phyloP scores from a whole-genome alignment of 2,888 invertebrate species.

The Andricus curvator region DNA sequence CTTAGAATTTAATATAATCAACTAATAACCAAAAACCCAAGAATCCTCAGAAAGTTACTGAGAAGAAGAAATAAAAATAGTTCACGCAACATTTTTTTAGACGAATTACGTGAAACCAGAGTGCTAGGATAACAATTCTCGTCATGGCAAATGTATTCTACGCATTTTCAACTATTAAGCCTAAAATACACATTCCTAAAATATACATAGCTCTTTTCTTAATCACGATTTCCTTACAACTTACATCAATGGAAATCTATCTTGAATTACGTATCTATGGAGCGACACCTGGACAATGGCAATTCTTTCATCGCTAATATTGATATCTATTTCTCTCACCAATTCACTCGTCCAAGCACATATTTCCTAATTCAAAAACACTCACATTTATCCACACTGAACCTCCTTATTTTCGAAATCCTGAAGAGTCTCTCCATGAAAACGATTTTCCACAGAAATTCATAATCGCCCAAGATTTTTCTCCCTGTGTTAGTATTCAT shows the following conservation, averaged over 20 bases:
- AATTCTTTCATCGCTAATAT: conserved; percentile 27
- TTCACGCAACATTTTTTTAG: neutral
- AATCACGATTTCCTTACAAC: conserved; percentile 16
- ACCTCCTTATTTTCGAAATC: conserved; percentile 1
- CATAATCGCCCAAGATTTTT: neutral
- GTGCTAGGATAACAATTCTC: neutral
- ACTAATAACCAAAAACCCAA: neutral
- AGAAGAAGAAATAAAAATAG: neutral
- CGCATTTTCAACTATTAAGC: conserved; percentile 9
- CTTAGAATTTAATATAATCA: neutral
- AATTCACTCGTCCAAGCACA: conserved; percentile 8
- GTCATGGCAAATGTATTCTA: conserved; percentile 6
- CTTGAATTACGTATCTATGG: conserved; percentile 8
- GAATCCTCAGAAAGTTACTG: neutral
- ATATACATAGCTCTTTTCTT: conserved; percentile 27
- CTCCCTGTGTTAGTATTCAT: neutral
- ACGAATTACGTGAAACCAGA: neutral
- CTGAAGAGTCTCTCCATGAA: neutral
- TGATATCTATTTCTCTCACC: neutral
- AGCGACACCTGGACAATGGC: conserved; percentile 37
- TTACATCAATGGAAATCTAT: conserved; percentile 25
- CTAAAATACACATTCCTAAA: conserved; percentile 32
- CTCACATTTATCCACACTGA: conserved; percentile 14
- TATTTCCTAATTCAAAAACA: neutral
- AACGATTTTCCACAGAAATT: neutral